Base-by-base conservation (phyloP, 2,888 invertebrate genomes). In the Itoplectis maculator region DNA sequence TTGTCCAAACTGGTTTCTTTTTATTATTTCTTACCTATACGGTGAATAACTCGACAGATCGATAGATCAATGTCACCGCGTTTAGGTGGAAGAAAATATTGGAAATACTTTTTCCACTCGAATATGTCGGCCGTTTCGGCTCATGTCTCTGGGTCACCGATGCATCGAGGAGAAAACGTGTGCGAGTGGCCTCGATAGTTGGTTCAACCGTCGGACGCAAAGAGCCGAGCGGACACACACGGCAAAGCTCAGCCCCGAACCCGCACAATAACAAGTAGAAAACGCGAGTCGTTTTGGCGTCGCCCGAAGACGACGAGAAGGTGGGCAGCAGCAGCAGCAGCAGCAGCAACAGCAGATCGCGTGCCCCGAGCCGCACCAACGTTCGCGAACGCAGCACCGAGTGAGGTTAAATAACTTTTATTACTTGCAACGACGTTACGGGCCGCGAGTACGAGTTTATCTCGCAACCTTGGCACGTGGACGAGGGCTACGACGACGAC, bases 391-490 rank as follows among this genome's bases (percentile, higher is more conserved):
- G 42, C 37, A n/a, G 42, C 42, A 66, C 29, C 56, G 65, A 72
- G 51, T 76, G 59, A 72, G 65, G 76, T 81, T 72, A 76, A 81
- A 75, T 72, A 76, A 76, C 70, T 81, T 74, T 83, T 81, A 83
- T 81, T 83, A 79, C 77, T 79, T 61, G 59, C 61, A 80, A 76
- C 69, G 76, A 45, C 54, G 75, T 81, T 82, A 76, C 49, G 56
- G 45, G 70, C 65, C 51, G 29, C 51, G 80, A 74, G 69, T 77
- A 66, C 79, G 75, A 73, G 73, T 61, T 73, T 73, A 73, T 49
- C 68, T 61, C 65, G 77, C 85, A 87, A 84, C 87, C 87, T 89
- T 88, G 88, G 87, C 89, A 89, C 89, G 88, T 85, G 89, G 83
- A 82, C 47, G 65, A 66, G 42, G 68, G 69, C 47, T 40, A 65